Base-by-base conservation (phyloP, 2,888 invertebrate species). In the Pachycephus smyrnensis region DNA sequence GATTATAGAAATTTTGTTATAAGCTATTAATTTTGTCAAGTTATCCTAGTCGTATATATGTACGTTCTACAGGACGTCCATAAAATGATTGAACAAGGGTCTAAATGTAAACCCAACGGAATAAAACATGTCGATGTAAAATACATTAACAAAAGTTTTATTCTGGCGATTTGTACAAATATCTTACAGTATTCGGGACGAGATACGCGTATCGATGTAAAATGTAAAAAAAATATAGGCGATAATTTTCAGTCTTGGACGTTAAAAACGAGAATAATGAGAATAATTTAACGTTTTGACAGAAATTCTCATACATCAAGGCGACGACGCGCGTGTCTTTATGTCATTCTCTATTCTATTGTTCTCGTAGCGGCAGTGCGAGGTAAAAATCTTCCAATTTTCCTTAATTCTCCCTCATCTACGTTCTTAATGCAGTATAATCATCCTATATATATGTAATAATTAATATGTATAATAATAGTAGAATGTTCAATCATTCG, bases 111-210 rank as follows among this genome's bases (percentile, higher is more conserved):
- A 23, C 9, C 15, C 23, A 55, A 55, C 23, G 23, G 23, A 55
- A 23, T 23, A 55, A 23, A 55, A 55, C 55, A 55, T 33, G 31
- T 33, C 71, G 76, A 80, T 81, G 81, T 81, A 83, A 82, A 83
- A 84, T 86, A 83, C 79, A 79, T 88, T 87, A 89, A 90, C 89
- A 88, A 88, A 86, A 87, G 80, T 78, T 85, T 85, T 85, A 86
- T 89, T 82, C 80, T 84, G 86, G 82, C 83, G 75, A 76, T 78
- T 82, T 89, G 84, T 89, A 90, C 90, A 90, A 88, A 88, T 90
- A 88, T 89, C 77, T 86, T 90, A 90, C 90, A 89, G 71, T 35
- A 79, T 78, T 85, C 86, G 85, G 80, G 82, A 84, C 84, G 82
- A 84, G 82, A 84, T 84, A 83, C 82, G 23, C 23, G 6, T 55